phyloP scores from a whole-genome alignment of 2,113 vertebrate genomes.

The Phylloscopus trochiloides region DNA sequence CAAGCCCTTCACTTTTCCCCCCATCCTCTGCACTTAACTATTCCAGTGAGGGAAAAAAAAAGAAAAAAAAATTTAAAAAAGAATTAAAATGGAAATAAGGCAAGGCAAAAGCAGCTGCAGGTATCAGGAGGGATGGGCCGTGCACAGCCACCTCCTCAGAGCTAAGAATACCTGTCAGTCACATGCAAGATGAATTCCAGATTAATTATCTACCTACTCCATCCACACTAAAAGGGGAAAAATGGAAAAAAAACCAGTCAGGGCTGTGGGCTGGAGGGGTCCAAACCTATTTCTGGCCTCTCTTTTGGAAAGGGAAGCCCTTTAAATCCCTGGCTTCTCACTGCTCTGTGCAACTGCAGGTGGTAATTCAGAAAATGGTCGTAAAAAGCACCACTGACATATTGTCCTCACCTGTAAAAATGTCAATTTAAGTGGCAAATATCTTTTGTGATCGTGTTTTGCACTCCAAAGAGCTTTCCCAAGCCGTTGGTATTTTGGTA shows the following conservation, averaged over 20 bases:
- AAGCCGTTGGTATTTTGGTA: background rate
- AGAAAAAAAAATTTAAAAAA: background rate
- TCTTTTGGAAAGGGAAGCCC: background rate
- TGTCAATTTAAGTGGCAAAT: background rate
- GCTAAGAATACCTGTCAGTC: slow-evolving; percentile 5
- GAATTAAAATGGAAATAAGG: background rate
- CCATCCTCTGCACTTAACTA: background rate
- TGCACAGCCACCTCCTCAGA: background rate
- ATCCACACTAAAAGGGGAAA: background rate
- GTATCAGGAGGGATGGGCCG: background rate
- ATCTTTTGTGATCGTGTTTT: background rate
- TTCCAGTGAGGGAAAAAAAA: background rate
- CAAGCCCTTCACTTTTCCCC: background rate
- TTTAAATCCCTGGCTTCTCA: accelerated
- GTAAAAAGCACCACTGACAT: accelerated
- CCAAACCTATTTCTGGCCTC: background rate
- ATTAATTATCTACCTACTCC: slow-evolving; percentile 20
- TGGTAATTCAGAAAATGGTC: background rate
- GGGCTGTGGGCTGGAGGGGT: background rate
- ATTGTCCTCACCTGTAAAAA: accelerated
- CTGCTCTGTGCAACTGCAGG: background rate
- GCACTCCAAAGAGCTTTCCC: background rate
- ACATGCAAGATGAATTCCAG: background rate
- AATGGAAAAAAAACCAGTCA: background rate
- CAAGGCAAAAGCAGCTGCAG: background rate